Conservation (phyloP, 1,140 invertebrate species). For the Drosophila parvula region DNA sequence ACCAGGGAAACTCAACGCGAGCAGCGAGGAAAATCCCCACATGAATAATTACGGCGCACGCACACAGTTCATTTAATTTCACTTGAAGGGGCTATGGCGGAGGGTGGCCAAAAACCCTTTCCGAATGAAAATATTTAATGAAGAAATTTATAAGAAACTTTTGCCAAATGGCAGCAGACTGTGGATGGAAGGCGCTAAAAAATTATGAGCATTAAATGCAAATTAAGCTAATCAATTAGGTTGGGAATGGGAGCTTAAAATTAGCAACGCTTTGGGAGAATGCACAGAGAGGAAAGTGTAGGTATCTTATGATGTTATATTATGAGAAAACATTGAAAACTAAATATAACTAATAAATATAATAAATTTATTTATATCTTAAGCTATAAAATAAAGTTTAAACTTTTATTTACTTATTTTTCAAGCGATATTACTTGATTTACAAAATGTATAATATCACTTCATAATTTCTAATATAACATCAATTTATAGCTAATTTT, state of each 20-base stretch:
- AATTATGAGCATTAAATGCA: slow-evolving; percentile 80
- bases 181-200: slow-evolving; percentile 36
- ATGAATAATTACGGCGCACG: slow-evolving; percentile 76
- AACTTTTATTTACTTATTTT: too few species aligned
- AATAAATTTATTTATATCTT: too few species aligned
- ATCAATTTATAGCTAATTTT: too few species aligned
- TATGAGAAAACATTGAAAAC: too few species aligned
- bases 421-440: too few species aligned
- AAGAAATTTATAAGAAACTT: slow-evolving; percentile 80
- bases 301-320: neutral
- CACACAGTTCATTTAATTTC: slow-evolving; percentile 76
- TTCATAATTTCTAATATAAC: neutral
- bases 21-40: slow-evolving; percentile 56
- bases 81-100: slow-evolving; percentile 36
- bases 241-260: slow-evolving; percentile 41
- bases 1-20: slow-evolving; percentile 11
- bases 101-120: slow-evolving; percentile 48
- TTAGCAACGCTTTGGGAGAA: slow-evolving; percentile 15
- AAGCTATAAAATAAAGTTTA: too few species aligned
- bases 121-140: slow-evolving; percentile 77
- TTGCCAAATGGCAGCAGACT: slow-evolving; percentile 48
- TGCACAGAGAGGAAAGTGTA: neutral
- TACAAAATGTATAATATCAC: neutral
- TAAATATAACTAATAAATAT: too few species aligned
- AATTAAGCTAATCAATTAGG: slow-evolving; percentile 78